phyloP scores from a whole-genome alignment of 1,140 invertebrate species.

The Zophobas morio region DNA sequence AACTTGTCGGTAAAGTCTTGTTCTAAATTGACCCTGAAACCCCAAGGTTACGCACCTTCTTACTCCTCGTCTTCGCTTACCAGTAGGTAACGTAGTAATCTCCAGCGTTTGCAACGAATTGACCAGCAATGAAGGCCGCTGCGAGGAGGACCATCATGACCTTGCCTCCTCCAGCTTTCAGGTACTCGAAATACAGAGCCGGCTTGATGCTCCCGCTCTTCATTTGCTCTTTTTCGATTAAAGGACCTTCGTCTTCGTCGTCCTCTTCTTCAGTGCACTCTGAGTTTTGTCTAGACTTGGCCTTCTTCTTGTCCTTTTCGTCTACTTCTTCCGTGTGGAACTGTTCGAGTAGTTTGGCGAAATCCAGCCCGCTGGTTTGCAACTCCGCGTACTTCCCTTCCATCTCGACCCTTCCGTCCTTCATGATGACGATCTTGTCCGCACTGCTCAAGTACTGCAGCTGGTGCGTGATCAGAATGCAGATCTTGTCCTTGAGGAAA shows the following conservation, averaged over 20 bases:
- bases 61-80: slow-evolving; percentile 63
- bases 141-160: slow-evolving; percentile 70
- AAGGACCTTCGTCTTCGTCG: slow-evolving; percentile 59
- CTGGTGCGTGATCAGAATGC: slow-evolving; percentile 83
- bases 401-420: slow-evolving; percentile 67
- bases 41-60: slow-evolving; percentile 8
- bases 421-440: slow-evolving; percentile 70
- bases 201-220: slow-evolving; percentile 73
- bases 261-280: slow-evolving; percentile 61
- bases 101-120: slow-evolving; percentile 75
- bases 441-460: slow-evolving; percentile 79
- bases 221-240: slow-evolving; percentile 60
- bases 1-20: slow-evolving; percentile 59
- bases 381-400: slow-evolving; percentile 68
- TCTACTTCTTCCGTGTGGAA: slow-evolving; percentile 64
- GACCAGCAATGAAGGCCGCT: slow-evolving; percentile 73
- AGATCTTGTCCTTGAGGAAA: slow-evolving; percentile 76
- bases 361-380: slow-evolving; percentile 66
- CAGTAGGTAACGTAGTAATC: slow-evolving; percentile 81
- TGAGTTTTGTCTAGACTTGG: slow-evolving; percentile 67
- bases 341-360: slow-evolving; percentile 66
- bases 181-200: slow-evolving; percentile 75
- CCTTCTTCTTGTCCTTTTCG: slow-evolving; percentile 61
- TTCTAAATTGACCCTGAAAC: slow-evolving; percentile 64
- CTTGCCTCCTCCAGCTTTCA: slow-evolving; percentile 73